Base-by-base conservation (phyloP, 2,113 vertebrate genomes). In the Perognathus longimembris region DNA sequence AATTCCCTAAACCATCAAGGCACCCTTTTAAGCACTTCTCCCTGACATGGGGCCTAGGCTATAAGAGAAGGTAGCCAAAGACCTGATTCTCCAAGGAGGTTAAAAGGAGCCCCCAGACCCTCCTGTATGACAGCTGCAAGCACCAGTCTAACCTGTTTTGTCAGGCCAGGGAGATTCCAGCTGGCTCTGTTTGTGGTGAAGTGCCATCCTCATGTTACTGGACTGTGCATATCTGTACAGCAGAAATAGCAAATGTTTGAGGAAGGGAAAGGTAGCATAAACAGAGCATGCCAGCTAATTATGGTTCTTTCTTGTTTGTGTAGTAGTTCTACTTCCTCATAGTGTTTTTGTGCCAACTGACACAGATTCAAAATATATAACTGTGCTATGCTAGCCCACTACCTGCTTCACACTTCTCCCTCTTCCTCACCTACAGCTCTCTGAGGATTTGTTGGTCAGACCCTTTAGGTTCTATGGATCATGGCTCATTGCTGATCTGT, bases 331-430 rank as follows among this genome's bases (percentile, higher is more conserved):
- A 86, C 92, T 96, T 96, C 90, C 92, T 71, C 71, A 38, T 79
- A 69, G 78, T 95, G 85, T 95, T 95, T 96, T 93, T 76, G 88
- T 95, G 88, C 85, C 66, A 96, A 69, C 71, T 76, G 79, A 92
- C 81, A 63, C 0, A 5, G 10, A 28, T 84, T 75, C 71, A 93
- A 83, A 97, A 93, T 94, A 90, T 73, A 66, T 76, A 5, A 84
- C 63, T 94, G 12, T 79, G 69, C 59, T 42, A 24, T 20, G 34
- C n/a, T 82, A 90, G 66, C 74, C 77, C 66, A 88, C 81, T 78
- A 79, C 77, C 90, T 95, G 93, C 26, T 79, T 95, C 70, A 90
- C 1, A 11, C 61, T 80, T 93, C 61, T n/a, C 30, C 63, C 30
- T 38, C 73, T 45, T 63, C 26, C 66, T 18, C 0, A 11, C 79